Evolutionary conservation across 2,113 vertebrate species (phyloP).

Genomic region (Leptodactylus fuscus): DNA sequence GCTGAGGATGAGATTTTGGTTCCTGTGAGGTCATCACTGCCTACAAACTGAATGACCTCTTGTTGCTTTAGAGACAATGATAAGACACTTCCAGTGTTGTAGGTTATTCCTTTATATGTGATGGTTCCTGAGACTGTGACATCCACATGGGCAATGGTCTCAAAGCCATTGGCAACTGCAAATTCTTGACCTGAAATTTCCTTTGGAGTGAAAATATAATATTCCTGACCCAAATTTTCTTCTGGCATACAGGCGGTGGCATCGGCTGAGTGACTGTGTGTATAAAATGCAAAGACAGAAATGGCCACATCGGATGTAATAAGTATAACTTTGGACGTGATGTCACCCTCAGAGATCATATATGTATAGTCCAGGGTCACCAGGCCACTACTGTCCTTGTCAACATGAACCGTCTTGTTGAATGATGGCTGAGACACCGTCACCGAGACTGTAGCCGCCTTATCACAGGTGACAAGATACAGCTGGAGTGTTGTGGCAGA

Average conservation of each 20-base stretch:
- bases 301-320: conserved; percentile 34
- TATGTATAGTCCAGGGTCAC: conserved; percentile 28
- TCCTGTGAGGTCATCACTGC: conserved; percentile 6
- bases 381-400: background rate
- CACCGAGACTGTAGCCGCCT: conserved; percentile 24
- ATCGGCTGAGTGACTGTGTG: background rate
- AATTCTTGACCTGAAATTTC: too few relatives aligned
- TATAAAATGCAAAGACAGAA: conserved; percentile 34
- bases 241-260: conserved; percentile 22
- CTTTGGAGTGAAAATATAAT: conserved; percentile 37
- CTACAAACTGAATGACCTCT: conserved; percentile 36
- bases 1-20: conserved; percentile 23
- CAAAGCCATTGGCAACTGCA: conserved; percentile 34
- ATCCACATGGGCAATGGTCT: background rate
- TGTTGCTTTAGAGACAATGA: background rate
- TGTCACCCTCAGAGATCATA: conserved; percentile 5
- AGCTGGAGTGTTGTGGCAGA: background rate
- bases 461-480: conserved; percentile 47
- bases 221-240: conserved; percentile 41
- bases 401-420: conserved; percentile 15
- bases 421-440: conserved; percentile 10
- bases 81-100: background rate
- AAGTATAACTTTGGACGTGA: conserved; percentile 15
- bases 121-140: conserved; percentile 14
- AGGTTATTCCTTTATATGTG: background rate